Evolutionary conservation across 2,113 vertebrate species (phyloP).

Genomic region (Coracopsis vasa): DNA sequence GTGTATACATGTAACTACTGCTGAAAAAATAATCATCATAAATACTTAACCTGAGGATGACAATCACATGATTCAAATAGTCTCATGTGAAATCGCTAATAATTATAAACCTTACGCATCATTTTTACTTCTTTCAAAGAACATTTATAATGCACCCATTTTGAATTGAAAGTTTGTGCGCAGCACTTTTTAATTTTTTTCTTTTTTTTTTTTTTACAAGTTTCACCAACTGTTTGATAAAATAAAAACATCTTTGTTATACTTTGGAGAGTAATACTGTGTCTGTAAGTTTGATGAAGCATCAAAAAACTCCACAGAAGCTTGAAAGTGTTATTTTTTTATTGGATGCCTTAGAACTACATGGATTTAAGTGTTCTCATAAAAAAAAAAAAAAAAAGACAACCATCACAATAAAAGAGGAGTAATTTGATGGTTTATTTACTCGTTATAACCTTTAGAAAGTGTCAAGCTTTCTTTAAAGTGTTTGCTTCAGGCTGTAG

Average conservation of each 20-base stretch:
- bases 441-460: slow-evolving; percentile 89
- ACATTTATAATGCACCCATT: background rate
- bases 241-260: slow-evolving; percentile 8
- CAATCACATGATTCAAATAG: background rate
- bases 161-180: slow-evolving; percentile 20
- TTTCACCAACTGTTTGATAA: slow-evolving; percentile 22
- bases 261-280: slow-evolving; percentile 41
- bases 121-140: slow-evolving; percentile 21
- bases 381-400: slow-evolving; percentile 64
- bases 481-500: slow-evolving; percentile 87
- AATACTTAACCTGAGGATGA: background rate
- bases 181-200: background rate
- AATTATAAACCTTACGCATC: background rate
- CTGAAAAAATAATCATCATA: background rate
- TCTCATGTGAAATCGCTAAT: background rate
- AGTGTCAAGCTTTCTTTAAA: slow-evolving; percentile 83
- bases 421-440: slow-evolving; percentile 89
- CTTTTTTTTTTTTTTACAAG: background rate
- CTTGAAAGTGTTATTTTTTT: slow-evolving; percentile 80
- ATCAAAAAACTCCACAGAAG: slow-evolving; percentile 46
- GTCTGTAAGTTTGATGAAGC: slow-evolving; percentile 58
- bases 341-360: slow-evolving; percentile 88
- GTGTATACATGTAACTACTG: background rate
- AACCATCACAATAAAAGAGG: slow-evolving; percentile 91
- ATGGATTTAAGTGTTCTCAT: slow-evolving; percentile 82